Conservation (phyloP, 2,113 vertebrate genomes). For the Muntiacus muntjak region DNA sequence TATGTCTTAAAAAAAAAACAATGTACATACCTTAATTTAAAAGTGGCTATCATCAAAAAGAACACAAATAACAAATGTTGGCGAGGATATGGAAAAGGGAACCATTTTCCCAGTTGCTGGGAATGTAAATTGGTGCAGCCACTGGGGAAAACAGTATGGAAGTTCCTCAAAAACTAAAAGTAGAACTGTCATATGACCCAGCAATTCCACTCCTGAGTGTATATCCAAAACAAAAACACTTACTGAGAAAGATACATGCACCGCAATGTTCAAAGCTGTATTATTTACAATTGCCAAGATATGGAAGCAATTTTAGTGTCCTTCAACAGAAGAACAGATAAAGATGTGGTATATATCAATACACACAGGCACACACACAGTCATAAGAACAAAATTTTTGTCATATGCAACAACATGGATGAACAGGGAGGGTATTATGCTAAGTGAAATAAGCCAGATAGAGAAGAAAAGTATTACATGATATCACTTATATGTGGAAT, state of each 20-base stretch:
- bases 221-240: neutral
- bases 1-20: neutral
- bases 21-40: neutral
- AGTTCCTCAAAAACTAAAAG: neutral
- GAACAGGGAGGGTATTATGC: neutral
- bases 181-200: neutral
- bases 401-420: neutral
- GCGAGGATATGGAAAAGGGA: neutral
- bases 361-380: neutral
- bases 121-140: neutral
- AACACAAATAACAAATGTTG: neutral
- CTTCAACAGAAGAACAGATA: neutral
- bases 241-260: neutral
- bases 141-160: neutral
- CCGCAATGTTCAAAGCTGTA: neutral
- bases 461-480: neutral
- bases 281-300: neutral
- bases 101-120: neutral
- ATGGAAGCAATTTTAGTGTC: neutral
- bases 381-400: neutral
- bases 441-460: neutral
- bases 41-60: neutral
- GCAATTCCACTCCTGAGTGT: neutral
- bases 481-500: neutral
- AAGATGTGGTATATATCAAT: neutral